Percentiles rank a stretch among this genome's conserved stretches.
phyloP scores from a whole-genome alignment of 2,888 invertebrate species.

The Gnatocerus cornutus region DNA sequence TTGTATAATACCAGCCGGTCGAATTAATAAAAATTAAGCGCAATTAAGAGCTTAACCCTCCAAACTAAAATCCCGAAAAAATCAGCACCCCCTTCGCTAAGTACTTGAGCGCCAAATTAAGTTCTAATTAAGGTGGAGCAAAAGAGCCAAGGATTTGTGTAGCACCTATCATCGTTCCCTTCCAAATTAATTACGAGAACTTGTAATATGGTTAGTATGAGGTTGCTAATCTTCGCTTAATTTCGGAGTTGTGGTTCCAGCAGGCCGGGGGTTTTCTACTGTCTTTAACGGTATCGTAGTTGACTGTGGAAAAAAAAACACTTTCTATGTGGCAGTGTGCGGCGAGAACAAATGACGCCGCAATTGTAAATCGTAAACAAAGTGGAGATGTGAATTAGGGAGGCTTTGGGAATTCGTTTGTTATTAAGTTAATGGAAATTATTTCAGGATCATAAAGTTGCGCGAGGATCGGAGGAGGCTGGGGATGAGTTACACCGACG shows the following conservation, averaged over 20 bases:
- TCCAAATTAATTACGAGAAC: neutral
- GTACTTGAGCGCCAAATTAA: neutral
- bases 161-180: slow-evolving; percentile 9
- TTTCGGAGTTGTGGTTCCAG: neutral
- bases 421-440: slow-evolving; percentile 18
- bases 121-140: neutral
- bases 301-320: too few species aligned
- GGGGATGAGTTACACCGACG: too few species aligned
- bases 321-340: slow-evolving; percentile 7
- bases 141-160: neutral
- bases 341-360: neutral
- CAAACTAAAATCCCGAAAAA: neutral
- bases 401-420: neutral
- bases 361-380: slow-evolving; percentile 19
- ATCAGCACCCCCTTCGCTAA: too few species aligned
- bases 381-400: slow-evolving; percentile 3
- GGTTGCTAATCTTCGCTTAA: slow-evolving; percentile 13
- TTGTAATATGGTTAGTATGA: slow-evolving; percentile 13
- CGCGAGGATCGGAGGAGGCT: neutral
- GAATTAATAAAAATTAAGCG: slow-evolving; percentile 25
- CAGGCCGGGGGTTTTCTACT: too few species aligned
- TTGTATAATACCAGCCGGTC: slow-evolving; percentile 1
- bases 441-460: slow-evolving; percentile 16
- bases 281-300: too few species aligned
- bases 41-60: slow-evolving; percentile 1